Percentiles rank a stretch among this genome's conserved stretches.
Evolutionary conservation across 2,797 vertebrate species (phyloP).

Genomic region (Enteromius anoplus): DNA sequence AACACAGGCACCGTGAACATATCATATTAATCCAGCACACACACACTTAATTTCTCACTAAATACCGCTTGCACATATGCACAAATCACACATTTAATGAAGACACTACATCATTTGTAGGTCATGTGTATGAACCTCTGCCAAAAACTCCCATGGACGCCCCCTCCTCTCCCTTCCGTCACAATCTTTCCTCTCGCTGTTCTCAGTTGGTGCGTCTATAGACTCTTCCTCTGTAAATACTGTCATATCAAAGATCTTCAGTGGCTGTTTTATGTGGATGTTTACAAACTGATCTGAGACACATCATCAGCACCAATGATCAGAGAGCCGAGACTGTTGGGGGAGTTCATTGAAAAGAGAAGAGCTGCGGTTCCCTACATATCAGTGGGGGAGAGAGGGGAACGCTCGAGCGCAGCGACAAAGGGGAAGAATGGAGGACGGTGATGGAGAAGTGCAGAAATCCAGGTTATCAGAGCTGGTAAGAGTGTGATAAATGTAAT

Average conservation of each 20-base stretch:
- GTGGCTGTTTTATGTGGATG: constrained; percentile 43
- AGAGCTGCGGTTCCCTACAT: constrained; percentile 27
- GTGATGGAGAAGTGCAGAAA: constrained; percentile 37
- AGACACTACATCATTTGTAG: constrained; percentile 79
- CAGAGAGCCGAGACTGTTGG: constrained; percentile 47
- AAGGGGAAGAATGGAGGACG: constrained; percentile 41
- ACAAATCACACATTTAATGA: constrained; percentile 71
- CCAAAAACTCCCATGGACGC: constrained; percentile 74
- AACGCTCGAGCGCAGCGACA: constrained; percentile 25
- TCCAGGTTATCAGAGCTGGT: constrained; percentile 40
- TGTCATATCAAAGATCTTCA: constrained; percentile 50
- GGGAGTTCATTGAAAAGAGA: constrained; percentile 44
- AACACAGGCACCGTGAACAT: not conserved
- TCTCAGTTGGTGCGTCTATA: constrained; percentile 45
- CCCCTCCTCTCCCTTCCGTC: constrained; percentile 31
- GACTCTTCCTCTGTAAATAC: constrained; percentile 51
- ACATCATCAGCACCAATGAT: constrained; percentile 49
- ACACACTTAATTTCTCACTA: constrained; percentile 10
- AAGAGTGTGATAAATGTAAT: constrained; percentile 38
- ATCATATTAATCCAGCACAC: constrained; percentile 12
- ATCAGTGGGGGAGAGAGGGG: constrained; percentile 42
- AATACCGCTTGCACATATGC: constrained; percentile 41
- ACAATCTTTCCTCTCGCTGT: constrained; percentile 32
- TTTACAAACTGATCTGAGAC: constrained; percentile 54
- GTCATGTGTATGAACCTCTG: constrained; percentile 78